Percentiles rank a stretch among this genome's conserved stretches.
Evolutionary conservation across 2,113 vertebrate species (phyloP).

Genomic region (Chauna torquata): DNA sequence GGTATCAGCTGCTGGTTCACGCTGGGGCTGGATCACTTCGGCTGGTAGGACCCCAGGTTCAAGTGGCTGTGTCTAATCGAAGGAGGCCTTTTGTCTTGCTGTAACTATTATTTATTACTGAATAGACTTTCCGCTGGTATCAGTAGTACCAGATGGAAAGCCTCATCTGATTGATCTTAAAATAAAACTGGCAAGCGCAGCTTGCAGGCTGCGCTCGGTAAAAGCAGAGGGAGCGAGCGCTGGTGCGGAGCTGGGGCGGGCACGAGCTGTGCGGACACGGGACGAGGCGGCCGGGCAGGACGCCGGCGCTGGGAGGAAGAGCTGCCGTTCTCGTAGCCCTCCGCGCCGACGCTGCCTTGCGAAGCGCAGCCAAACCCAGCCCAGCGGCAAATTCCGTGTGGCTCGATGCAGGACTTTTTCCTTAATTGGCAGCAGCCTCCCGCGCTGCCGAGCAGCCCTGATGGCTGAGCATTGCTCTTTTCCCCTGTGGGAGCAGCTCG

Average conservation of each 20-base stretch:
- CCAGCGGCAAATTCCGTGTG: neutral
- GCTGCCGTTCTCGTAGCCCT: too few relatives aligned
- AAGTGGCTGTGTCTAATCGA: neutral
- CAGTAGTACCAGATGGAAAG: neutral
- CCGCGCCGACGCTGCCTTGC: neutral
- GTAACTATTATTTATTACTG: neutral
- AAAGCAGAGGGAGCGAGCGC: neutral
- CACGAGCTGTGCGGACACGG: too few relatives aligned
- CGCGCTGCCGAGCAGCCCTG: neutral
- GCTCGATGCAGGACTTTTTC: neutral
- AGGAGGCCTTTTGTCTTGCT: neutral
- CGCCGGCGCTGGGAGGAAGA: neutral
- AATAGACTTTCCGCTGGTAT: neutral
- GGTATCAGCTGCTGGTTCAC: neutral
- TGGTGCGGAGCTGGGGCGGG: neutral
- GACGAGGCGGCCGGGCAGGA: neutral
- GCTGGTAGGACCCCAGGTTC: neutral
- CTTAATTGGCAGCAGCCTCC: neutral
- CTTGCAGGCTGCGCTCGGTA: neutral
- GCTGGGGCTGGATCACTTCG: accelerated
- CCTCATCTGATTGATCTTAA: neutral
- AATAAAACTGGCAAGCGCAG: neutral
- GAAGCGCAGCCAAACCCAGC: neutral
- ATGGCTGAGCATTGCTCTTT: too few relatives aligned
- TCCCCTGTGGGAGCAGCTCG: too few relatives aligned